A percentile compares a stretch with the other conserved stretches of the same genome.
Conservation (phyloP, 2,113 vertebrate species). For the Erythrolamprus reginae region DNA sequence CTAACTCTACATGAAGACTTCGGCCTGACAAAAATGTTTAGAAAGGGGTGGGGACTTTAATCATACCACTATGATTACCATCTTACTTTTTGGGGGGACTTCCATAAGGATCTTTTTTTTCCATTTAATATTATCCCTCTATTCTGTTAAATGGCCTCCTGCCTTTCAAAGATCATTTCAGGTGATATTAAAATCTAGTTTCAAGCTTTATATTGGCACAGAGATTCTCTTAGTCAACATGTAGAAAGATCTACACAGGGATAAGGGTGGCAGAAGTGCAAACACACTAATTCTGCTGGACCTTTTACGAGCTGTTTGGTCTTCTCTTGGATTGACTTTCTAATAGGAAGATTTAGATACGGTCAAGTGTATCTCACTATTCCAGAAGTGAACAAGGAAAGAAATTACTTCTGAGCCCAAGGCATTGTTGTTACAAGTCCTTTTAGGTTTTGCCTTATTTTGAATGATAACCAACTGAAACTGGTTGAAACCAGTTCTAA, state of each 20-base stretch:
- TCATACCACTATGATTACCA: not conserved
- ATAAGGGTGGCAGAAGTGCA: not conserved
- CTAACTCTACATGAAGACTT: too few relatives aligned
- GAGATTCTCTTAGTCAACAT: not conserved
- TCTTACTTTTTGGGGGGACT: not conserved
- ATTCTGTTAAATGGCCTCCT: not conserved
- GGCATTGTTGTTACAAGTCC: not conserved
- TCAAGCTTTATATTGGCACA: not conserved
- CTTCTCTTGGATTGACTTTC: not conserved
- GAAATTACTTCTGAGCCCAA: not conserved
- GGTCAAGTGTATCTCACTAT: not conserved
- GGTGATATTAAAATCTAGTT: not conserved
- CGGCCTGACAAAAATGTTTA: too few relatives aligned
- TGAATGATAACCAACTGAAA: not conserved
- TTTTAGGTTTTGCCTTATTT: not conserved
- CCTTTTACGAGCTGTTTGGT: not conserved
- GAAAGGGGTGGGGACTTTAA: not conserved
- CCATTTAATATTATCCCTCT: not conserved
- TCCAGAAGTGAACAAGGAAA: not conserved
- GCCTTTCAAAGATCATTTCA: not conserved
- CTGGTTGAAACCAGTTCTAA: too few relatives aligned
- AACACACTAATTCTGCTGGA: not conserved
- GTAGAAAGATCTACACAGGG: not conserved
- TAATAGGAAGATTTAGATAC: not conserved
- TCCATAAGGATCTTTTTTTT: not conserved